Base-by-base conservation (phyloP, 92 coral and sea anemone species). In the Heteractis magnifica region DNA sequence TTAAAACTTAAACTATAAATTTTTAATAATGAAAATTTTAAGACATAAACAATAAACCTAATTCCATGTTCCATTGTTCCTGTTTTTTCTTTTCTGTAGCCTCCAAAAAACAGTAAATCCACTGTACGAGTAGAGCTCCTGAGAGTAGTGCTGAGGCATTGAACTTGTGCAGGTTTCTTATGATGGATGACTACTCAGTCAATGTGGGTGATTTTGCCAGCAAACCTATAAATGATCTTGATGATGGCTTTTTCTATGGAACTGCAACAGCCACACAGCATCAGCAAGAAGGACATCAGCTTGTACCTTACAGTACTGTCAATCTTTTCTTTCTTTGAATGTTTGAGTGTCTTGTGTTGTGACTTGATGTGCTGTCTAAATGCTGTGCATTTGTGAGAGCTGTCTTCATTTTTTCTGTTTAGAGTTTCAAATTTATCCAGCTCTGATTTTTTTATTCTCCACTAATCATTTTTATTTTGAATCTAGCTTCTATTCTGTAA, bases 171-270 rank as follows among this genome's bases (percentile, higher is more conserved):
- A 73, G 77, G 56, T 52, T 77, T 88, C 65, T 71, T 76, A 93
- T 88, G 88, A 92, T 92, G 77, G 97, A 93, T 89, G 92, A 92
- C 79, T 87, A 92, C 85, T 79, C 93, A 18, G 26, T 62, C 56
- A 90, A 87, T 52, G 87, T 93, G 52, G 97, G 97, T 56, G 97
- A 93, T 81, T 93, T 83, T 86, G 68, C 89, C 21, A 68, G 85
- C 86, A 93, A 93, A 81, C 79, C 85, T 44, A 75, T 93, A 77
- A 87, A 85, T 72, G 97, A 93, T 68, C 77, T 93, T 91, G 97
- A 93, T 56, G 97, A 93, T 26, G 97, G 97, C 10, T 94, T 93
- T 87, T 93, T 93, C 89, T 93, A 89, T 77, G 90, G 97, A 76
- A 86, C 97, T 26, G 94, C 94, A 2, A 91, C 97, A 49, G 94